Evolutionary conservation across 2,888 invertebrate species (phyloP).

Genomic region (Myopa testacea): DNA sequence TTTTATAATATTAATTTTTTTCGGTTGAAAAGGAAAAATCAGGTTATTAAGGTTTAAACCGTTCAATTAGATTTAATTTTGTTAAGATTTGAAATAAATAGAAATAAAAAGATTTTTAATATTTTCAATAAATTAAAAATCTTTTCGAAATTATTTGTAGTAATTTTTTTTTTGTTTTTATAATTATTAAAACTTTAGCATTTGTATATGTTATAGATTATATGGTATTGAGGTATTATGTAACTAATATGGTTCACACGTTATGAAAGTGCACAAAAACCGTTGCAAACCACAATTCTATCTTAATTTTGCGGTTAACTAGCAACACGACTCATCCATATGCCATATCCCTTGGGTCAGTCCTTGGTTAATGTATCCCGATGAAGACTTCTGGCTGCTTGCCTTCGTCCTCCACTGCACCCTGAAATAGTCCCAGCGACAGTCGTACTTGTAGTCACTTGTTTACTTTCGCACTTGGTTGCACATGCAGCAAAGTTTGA

Average conservation of each 20-base stretch:
- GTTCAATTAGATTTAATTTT: too few species aligned
- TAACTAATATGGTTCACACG: constrained; percentile 6
- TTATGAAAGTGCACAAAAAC: neutral
- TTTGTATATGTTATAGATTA: too few species aligned
- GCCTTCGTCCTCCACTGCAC: neutral
- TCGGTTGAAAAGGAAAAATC: too few species aligned
- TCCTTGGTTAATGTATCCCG: constrained; percentile 1
- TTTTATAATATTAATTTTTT: too few species aligned
- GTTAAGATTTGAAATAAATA: too few species aligned
- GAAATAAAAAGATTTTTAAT: too few species aligned
- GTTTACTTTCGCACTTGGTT: neutral
- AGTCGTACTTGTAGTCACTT: constrained; percentile 2
- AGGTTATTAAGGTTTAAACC: too few species aligned
- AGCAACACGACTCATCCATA: neutral
- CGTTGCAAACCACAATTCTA: constrained; percentile 26
- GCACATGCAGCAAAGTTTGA: constrained; percentile 25
- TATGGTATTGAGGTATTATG: too few species aligned
- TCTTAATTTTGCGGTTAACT: constrained; percentile 36
- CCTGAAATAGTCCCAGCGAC: neutral
- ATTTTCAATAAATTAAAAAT: too few species aligned
- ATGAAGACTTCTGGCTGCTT: neutral
- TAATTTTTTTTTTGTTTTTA: neutral
- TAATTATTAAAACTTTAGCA: neutral
- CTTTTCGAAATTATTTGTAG: too few species aligned
- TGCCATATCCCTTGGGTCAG: neutral